Conservation (phyloP, 2,113 vertebrate genomes). For the Sinocyclocheilus anshuiensis region DNA sequence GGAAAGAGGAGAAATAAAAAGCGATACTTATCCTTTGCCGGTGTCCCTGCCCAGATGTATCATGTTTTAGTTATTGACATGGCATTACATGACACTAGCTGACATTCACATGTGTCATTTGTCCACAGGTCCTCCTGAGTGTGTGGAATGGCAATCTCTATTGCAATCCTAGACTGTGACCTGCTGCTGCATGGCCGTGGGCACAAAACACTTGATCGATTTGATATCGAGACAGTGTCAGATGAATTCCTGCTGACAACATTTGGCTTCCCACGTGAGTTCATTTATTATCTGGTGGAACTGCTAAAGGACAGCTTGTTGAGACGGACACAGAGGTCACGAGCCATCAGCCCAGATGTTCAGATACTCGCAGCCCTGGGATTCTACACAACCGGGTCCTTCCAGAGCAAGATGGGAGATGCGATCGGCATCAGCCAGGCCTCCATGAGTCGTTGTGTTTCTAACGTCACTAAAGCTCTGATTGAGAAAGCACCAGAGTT, state of each 20-base stretch:
- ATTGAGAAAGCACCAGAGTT: slow-evolving; percentile 90
- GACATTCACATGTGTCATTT: background rate
- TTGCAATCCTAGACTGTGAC: slow-evolving; percentile 92
- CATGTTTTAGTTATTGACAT: background rate
- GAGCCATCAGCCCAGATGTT: slow-evolving; percentile 94
- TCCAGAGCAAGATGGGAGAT: slow-evolving; percentile 95
- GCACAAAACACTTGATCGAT: slow-evolving; percentile 91
- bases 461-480: slow-evolving; percentile 91
- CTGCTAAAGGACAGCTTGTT: slow-evolving; percentile 83
- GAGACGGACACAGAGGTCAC: slow-evolving; percentile 89
- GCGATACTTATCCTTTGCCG: too few relatives aligned
- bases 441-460: slow-evolving; percentile 96
- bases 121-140: background rate
- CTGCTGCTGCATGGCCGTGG: slow-evolving; percentile 92
- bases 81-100: background rate
- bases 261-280: slow-evolving; percentile 92
- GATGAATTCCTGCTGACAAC: slow-evolving; percentile 86
- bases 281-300: slow-evolving; percentile 91
- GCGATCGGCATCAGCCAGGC: slow-evolving; percentile 97
- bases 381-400: slow-evolving; percentile 96
- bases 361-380: slow-evolving; percentile 94
- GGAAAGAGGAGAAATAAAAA: too few relatives aligned
- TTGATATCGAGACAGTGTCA: slow-evolving; percentile 88
- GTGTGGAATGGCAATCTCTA: slow-evolving; percentile 84
- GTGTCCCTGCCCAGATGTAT: background rate